Base-by-base conservation (phyloP, 2,113 vertebrate species). In the Passer domesticus region DNA sequence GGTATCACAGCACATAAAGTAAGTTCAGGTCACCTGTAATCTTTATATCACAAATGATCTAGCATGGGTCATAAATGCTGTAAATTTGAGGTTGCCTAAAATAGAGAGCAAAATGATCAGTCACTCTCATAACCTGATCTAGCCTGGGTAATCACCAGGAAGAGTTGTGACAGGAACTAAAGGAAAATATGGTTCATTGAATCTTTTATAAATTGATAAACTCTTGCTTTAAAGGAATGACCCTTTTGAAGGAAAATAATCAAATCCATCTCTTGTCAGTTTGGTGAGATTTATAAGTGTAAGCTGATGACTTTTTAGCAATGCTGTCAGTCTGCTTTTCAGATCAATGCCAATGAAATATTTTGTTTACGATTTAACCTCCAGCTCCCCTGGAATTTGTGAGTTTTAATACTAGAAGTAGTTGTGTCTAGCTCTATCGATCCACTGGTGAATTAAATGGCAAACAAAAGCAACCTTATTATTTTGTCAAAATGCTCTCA, bases 311-410 rank as follows among this genome's bases (percentile, higher is more conserved):
- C 93, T 93, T 96, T 96, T 96, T 90, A 95, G 73, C 75, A 92
- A 67, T 73, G 41, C 55, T 96, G 83, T 91, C 97, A 95, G 90
- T 44, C 50, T 92, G 58, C 75, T 96, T 96, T 88, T 84, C 68
- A 95, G 90, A 96, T 97, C 94, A 94, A 96, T 97, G 90, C 75
- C 93, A 94, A 59, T 97, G 95, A 97, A 96, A 96, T 96, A 96
- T 97, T 96, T 96, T 97, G 87, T 97, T 97, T 97, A 94, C 52
- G 0, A 72, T 94, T 96, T 96, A 97, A 91, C 92, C 78, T 98
- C 86, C 52, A 84, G 95, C 94, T 97, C 91, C 73, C 86, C 72
- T 92, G 95, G 81, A 97, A 90, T 94, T 76, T 80, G 30, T 79
- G 70, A 89, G 43, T 81, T 95, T 94, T 95, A 96, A 89, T 95